A percentile compares a stretch with the other conserved stretches of the same genome.
These are phyloP conservation scores for Melitaea cinxia DNA, from an alignment of 1,140 invertebrate genomes.

Conservation along the genomic window DNA sequence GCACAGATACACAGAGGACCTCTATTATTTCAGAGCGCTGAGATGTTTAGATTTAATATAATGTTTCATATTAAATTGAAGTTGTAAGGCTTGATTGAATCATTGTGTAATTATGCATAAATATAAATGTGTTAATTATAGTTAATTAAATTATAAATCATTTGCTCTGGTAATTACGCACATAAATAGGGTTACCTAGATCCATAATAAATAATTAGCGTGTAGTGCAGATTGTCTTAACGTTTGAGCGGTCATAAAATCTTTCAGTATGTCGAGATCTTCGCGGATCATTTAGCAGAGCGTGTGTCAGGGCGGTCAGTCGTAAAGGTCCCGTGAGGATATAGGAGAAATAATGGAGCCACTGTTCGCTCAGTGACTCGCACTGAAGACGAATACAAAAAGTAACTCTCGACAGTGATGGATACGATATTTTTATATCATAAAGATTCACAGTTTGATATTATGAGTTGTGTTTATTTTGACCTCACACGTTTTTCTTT, in stretches of 20 bases:
- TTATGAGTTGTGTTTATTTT: slow-evolving; percentile 1
- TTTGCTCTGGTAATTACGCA: background rate
- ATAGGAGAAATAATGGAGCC: slow-evolving; percentile 29
- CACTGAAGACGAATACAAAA: slow-evolving; percentile 30
- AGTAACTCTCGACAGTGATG: slow-evolving; percentile 13
- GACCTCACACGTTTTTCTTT: slow-evolving; percentile 2
- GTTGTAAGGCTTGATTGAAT: background rate
- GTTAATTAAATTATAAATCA: too few species aligned
- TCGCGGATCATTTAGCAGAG: slow-evolving; percentile 30
- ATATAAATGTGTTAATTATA: background rate
- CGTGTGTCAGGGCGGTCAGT: slow-evolving; percentile 22
- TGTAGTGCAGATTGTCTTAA: background rate
- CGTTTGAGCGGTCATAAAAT: slow-evolving; percentile 11
- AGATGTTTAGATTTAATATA: background rate
- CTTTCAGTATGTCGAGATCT: slow-evolving; percentile 15
- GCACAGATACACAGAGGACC: background rate
- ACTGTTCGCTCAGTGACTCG: slow-evolving; percentile 22
- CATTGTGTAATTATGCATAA: background rate
- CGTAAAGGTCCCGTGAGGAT: slow-evolving; percentile 31
- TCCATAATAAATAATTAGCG: background rate
- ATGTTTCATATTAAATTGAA: background rate
- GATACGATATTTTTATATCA: slow-evolving; percentile 27
- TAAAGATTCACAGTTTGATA: slow-evolving; percentile 18
- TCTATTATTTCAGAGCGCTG: background rate
- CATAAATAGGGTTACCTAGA: background rate